Conservation (phyloP, 2,888 invertebrate genomes). For the Cacoxenus indagator region DNA sequence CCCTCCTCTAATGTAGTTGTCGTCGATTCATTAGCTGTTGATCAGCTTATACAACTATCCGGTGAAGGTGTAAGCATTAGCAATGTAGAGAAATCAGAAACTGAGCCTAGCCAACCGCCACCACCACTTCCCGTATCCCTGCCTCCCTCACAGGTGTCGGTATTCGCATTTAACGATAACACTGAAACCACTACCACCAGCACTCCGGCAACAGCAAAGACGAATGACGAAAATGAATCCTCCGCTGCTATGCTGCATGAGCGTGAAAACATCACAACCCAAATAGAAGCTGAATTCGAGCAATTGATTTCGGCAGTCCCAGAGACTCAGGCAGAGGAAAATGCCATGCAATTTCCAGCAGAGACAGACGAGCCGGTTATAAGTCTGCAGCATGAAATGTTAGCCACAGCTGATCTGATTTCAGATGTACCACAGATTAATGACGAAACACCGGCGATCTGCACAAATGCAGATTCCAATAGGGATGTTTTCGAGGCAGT, state of each 20-base stretch:
- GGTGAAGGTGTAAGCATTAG: conserved; percentile 15
- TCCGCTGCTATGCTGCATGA: conserved; percentile 21
- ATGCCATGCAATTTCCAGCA: neutral
- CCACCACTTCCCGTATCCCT: conserved; percentile 81
- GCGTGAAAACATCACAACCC: neutral
- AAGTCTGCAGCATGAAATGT: neutral
- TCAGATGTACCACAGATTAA: neutral
- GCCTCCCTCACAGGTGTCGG: conserved; percentile 82
- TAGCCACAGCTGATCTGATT: neutral
- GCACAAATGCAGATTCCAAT: neutral
- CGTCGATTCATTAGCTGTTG: conserved; percentile 22
- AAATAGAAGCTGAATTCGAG: neutral
- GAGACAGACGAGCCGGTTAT: neutral
- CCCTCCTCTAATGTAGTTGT: neutral
- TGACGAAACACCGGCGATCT: neutral
- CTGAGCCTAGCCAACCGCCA: conserved; percentile 74
- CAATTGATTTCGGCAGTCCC: neutral
- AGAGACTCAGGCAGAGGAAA: neutral
- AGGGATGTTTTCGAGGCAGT: neutral
- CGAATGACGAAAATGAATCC: neutral
- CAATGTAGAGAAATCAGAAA: conserved; percentile 19
- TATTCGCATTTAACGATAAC: conserved; percentile 74
- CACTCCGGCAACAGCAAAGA: conserved; percentile 1
- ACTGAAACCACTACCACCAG: conserved; percentile 27
- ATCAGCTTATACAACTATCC: neutral